Evolutionary conservation across 2,888 invertebrate genomes (phyloP).

Genomic region (Tinea trinotella): DNA sequence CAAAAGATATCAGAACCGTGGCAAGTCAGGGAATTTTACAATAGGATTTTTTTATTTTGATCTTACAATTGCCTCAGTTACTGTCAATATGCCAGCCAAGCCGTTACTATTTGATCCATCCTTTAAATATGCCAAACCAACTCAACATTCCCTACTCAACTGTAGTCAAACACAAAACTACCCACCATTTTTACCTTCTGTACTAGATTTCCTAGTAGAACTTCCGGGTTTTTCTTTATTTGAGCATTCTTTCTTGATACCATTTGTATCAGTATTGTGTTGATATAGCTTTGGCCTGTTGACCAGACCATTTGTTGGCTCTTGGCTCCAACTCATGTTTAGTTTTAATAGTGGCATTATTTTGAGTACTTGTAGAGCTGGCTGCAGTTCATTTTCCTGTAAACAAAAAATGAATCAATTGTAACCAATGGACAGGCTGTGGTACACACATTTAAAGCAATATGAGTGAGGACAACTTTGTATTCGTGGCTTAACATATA

Average conservation of each 20-base stretch:
- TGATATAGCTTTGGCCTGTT: constrained; percentile 76
- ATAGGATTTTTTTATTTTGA: too few relatives aligned
- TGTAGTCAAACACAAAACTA: not conserved
- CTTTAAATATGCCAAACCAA: too few relatives aligned
- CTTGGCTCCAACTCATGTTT: constrained; percentile 86
- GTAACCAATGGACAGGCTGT: too few relatives aligned
- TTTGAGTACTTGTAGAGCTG: constrained; percentile 82
- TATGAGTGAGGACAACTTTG: too few relatives aligned
- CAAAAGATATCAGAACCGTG: too few relatives aligned
- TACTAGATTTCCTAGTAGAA: constrained; percentile 35
- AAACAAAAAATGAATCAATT: constrained; percentile 24
- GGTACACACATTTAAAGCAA: too few relatives aligned
- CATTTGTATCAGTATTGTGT: constrained; percentile 45
- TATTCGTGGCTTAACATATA: too few relatives aligned
- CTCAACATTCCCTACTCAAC: too few relatives aligned
- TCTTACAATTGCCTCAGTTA: too few relatives aligned
- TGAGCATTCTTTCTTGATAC: constrained; percentile 45
- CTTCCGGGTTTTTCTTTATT: constrained; percentile 43
- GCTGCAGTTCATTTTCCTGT: constrained; percentile 53
- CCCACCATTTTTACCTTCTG: constrained; percentile 43
- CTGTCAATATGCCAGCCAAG: too few relatives aligned
- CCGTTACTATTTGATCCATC: too few relatives aligned
- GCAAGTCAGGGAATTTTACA: too few relatives aligned
- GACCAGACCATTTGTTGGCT: constrained; percentile 76
- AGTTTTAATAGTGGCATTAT: constrained; percentile 88